Percentiles rank a stretch among this genome's conserved stretches.
These are phyloP conservation scores for Eubucco bourcierii DNA, from an alignment of 2,113 vertebrate species.

Conservation along the genomic window DNA sequence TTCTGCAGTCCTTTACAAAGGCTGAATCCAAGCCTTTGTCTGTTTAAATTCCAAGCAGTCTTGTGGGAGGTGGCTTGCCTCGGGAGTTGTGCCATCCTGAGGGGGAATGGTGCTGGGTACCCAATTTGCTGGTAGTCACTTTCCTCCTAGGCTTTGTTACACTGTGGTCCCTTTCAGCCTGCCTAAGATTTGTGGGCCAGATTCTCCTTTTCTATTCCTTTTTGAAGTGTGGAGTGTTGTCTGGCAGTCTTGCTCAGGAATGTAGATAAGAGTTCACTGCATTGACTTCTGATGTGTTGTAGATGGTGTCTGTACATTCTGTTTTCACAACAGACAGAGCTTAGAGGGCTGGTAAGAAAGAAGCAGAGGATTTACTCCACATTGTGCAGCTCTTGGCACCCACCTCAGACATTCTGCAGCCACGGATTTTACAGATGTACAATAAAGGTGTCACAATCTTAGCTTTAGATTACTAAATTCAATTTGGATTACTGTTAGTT, in stretches of 20 bases:
- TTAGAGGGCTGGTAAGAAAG: slow-evolving; percentile 3
- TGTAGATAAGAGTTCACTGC: background rate
- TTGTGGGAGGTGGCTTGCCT: background rate
- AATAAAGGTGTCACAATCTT: slow-evolving; percentile 10
- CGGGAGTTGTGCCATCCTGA: background rate
- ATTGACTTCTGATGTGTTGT: slow-evolving; percentile 6
- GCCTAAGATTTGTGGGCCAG: background rate
- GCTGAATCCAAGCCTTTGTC: background rate
- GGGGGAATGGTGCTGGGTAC: background rate
- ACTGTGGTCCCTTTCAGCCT: background rate
- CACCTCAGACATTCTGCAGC: background rate
- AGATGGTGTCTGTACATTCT: background rate
- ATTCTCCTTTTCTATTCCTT: background rate
- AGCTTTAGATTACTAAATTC: slow-evolving; percentile 4
- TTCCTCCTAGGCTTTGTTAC: background rate
- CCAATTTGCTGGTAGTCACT: background rate
- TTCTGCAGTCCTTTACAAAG: background rate
- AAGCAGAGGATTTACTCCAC: slow-evolving; percentile 22
- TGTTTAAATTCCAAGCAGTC: background rate
- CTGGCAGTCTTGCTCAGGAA: slow-evolving; percentile 10
- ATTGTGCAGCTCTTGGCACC: slow-evolving; percentile 11
- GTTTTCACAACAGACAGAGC: background rate
- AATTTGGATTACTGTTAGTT: too few species aligned
- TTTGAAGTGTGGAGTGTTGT: slow-evolving; percentile 26
- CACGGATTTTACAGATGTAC: background rate